Base-by-base conservation (phyloP, 2,888 invertebrate species). In the Heterodera filipjevi region DNA sequence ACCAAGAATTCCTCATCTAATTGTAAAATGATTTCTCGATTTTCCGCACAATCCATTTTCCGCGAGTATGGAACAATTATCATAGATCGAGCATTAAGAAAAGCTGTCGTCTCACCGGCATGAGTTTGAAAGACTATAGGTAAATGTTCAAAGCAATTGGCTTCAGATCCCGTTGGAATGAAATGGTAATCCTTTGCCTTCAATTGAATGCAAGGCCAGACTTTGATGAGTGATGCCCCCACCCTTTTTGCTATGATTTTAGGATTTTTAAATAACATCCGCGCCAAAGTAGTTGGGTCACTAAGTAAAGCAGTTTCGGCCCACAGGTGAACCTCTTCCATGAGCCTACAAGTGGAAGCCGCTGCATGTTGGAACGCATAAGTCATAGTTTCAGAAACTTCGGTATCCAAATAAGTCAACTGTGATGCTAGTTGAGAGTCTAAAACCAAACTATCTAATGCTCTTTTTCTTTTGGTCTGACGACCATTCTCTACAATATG, bases 31-130 rank as follows among this genome's bases (percentile, higher is more conserved):
- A 71, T 71, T 30, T 39, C n/a, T 30, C 71, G 0, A 22, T 22
- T 22, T 10, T 71, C 44, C 1, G 6, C 16, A 27, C 70, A 71
- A 14, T 27, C 12, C 8, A 14, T 12, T 71, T 71, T 71, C 2
- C 46, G n/a, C 6, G 71, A 39, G 3, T n/a, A 39, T 1, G 71
- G 32, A 0, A 71, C 12, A n/a, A 71, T 71, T 1, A 12, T n/a
- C 33, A 71, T 71, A 0, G 71, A n/a, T n/a, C 32, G 71, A 30
- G 71, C 32, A 71, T 71, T 71, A n/a, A 71, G 14, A 27, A 71
- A 71, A 44, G 30, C 71, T 30, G 71, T 0, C 10, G 30, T 14
- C 32, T 71, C 71, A 6, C n/a, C 39, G 3, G 27, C 27, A 8
- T 71, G 71, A 10, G 30, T 32, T 12, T 39, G n/a, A 12, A 71